Evolutionary conservation across 37 sponge, comb jelly and placozoan genomes (phyloP).

Genomic region (Dysidea cf. avara): DNA sequence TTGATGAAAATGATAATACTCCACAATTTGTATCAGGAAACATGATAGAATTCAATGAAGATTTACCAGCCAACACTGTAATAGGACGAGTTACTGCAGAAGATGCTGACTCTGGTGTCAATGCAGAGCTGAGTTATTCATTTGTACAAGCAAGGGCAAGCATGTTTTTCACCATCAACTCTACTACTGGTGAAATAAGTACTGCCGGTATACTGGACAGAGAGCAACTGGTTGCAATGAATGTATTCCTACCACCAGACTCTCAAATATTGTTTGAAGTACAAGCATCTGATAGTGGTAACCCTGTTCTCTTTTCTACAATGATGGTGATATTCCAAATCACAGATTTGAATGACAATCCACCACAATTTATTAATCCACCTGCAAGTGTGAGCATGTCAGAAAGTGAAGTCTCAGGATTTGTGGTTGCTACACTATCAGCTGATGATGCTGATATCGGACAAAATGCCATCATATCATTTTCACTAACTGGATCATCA

Average conservation of each 20-base stretch:
- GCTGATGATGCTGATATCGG: no score
- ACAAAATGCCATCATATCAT: background rate
- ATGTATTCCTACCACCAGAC: no score
- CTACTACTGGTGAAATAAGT: slow-evolving; percentile 34
- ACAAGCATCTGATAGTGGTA: no score
- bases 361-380: slow-evolving; percentile 15
- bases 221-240: no score
- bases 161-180: slow-evolving; percentile 28
- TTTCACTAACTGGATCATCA: background rate
- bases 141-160: slow-evolving; percentile 34
- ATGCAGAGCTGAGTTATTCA: slow-evolving; percentile 25
- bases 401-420: background rate
- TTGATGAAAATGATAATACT: slow-evolving; percentile 60
- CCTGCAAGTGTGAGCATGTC: background rate
- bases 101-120: slow-evolving; percentile 15
- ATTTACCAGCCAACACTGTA: no score
- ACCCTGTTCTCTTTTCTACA: background rate
- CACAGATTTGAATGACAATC: slow-evolving; percentile 41
- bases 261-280: no score
- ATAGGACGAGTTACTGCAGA: no score
- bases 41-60: background rate
- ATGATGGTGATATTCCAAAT: slow-evolving; percentile 4
- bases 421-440: background rate
- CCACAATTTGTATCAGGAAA: slow-evolving; percentile 39
- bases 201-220: no score